A percentile compares a stretch with the other conserved stretches of the same genome.
Conservation (phyloP, 2,888 invertebrate genomes). For the Arenicola marina region DNA sequence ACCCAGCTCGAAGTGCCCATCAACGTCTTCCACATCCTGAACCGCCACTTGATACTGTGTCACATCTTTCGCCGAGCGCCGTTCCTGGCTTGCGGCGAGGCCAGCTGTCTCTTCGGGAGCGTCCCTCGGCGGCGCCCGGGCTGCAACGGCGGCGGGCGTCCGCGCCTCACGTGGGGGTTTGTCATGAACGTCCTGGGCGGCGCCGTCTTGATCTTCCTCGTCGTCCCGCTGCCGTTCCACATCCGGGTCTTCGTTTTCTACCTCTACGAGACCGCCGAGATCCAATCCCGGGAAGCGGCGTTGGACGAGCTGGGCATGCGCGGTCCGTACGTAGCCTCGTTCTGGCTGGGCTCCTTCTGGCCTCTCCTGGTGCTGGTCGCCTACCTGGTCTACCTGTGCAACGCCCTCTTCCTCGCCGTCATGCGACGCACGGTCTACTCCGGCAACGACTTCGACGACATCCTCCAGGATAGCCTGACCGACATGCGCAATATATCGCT, state of each 20-base stretch:
- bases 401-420: constrained; percentile 21
- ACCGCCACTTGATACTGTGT: neutral
- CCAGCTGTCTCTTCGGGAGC: neutral
- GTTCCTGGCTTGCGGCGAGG: neutral
- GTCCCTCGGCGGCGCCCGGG: neutral
- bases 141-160: constrained; percentile 29
- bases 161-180: constrained; percentile 13
- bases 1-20: neutral
- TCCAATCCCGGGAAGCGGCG: neutral
- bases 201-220: neutral
- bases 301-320: neutral
- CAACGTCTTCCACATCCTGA: neutral
- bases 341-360: neutral
- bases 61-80: neutral
- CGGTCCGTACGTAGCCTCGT: neutral
- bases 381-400: neutral
- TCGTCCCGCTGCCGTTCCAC: constrained; percentile 2
- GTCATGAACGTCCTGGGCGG: neutral
- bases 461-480: neutral
- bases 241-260: neutral
- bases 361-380: neutral
- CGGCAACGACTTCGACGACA: neutral
- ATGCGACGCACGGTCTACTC: neutral
- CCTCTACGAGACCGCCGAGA: neutral
- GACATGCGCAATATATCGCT: neutral